These are phyloP conservation scores for Drosophila ficusphila DNA, from an alignment of 1,140 invertebrate species.

Conservation along the genomic window DNA sequence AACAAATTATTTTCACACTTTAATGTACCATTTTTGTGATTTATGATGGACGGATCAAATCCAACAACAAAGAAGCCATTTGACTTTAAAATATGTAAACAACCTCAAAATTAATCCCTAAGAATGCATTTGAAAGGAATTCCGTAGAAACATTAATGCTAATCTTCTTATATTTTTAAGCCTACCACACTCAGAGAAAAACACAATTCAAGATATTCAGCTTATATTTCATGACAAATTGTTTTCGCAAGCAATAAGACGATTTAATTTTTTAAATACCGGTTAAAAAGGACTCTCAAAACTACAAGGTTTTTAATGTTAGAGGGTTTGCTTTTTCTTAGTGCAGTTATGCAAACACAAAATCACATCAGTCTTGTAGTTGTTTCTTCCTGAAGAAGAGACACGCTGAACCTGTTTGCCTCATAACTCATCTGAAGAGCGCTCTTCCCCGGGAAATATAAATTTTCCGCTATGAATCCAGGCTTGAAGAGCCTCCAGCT, in stretches of 20 bases:
- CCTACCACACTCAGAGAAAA: not conserved
- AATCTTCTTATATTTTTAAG: conserved; percentile 28
- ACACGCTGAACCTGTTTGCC: conserved; percentile 29
- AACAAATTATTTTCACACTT: conserved; percentile 24
- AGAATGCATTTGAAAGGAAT: conserved; percentile 1
- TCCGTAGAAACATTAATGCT: not conserved
- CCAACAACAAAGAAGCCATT: not conserved
- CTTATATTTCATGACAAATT: too few species aligned
- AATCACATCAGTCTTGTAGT: conserved; percentile 31
- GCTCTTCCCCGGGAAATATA: conserved; percentile 41
- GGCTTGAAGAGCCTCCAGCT: conserved; percentile 27
- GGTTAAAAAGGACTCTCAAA: too few species aligned
- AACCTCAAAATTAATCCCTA: conserved; percentile 3
- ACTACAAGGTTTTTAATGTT: not conserved
- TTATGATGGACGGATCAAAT: conserved; percentile 10
- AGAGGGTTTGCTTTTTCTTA: too few species aligned
- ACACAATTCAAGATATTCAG: too few species aligned
- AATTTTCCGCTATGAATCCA: conserved; percentile 39
- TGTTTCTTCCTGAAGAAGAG: conserved; percentile 7
- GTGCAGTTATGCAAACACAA: conserved; percentile 27
- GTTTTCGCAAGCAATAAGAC: too few species aligned
- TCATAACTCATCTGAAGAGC: conserved; percentile 42
- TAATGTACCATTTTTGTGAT: conserved; percentile 12
- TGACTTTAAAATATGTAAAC: conserved; percentile 5
- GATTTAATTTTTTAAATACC: too few species aligned